A percentile compares a stretch with the other conserved stretches of the same genome.
phyloP scores from a whole-genome alignment of 2,888 invertebrate genomes.

The Heliconius cydno region DNA sequence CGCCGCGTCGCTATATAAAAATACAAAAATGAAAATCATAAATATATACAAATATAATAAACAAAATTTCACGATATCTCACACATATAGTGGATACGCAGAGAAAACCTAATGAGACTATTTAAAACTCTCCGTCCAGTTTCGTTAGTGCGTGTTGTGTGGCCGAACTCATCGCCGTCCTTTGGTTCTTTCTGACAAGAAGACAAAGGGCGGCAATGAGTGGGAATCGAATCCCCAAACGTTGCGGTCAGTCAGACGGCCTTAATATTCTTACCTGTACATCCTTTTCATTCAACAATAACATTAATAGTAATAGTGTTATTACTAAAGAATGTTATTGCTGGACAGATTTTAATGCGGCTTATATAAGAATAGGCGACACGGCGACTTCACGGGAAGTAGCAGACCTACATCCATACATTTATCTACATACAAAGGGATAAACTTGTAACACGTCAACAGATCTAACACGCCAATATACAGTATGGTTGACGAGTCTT shows the following conservation, averaged over 20 bases:
- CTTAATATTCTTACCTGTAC: background rate
- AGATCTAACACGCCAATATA: constrained; percentile 18
- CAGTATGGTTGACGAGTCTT: background rate
- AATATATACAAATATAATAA: constrained; percentile 1
- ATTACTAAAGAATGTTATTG: background rate
- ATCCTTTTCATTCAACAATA: background rate
- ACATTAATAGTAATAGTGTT: background rate
- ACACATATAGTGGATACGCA: too few relatives aligned
- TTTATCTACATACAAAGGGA: constrained; percentile 18
- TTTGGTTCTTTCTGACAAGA: too few relatives aligned
- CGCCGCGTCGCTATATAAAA: background rate
- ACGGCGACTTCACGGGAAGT: background rate
- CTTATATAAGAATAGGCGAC: background rate
- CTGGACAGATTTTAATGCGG: background rate
- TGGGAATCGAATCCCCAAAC: too few relatives aligned
- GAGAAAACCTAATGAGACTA: too few relatives aligned
- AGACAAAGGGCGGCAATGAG: too few relatives aligned
- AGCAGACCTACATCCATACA: constrained; percentile 4
- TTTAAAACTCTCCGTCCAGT: background rate
- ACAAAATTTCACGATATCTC: too few relatives aligned
- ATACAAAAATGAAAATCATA: background rate
- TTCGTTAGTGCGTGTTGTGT: background rate
- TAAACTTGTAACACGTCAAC: constrained; percentile 30
- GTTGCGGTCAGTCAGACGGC: background rate
- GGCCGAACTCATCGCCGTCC: background rate